Evolutionary conservation across 2,888 invertebrate species (phyloP).

Genomic region (Taphrorychus bicolor): DNA sequence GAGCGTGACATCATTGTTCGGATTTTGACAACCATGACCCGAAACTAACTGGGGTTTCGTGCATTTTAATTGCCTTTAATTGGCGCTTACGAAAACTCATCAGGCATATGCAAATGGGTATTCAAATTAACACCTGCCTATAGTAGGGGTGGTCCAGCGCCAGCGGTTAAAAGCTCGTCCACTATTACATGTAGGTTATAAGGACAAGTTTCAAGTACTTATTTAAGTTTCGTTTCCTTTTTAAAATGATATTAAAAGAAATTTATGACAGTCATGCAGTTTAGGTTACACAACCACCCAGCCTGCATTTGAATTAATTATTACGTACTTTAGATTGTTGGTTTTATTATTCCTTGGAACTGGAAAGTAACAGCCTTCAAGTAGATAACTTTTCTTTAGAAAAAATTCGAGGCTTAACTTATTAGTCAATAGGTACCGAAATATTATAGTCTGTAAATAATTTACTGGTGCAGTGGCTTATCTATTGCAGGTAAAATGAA

Average conservation of each 20-base stretch:
- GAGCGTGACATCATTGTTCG: background rate
- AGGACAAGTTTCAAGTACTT: too few relatives aligned
- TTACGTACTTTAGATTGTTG: background rate
- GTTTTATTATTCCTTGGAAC: constrained; percentile 19
- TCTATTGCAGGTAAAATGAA: background rate
- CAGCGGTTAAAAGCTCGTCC: too few relatives aligned
- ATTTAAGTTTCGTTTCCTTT: too few relatives aligned
- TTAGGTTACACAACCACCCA: background rate
- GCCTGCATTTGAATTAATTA: background rate
- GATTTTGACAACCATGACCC: background rate
- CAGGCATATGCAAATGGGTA: too few relatives aligned
- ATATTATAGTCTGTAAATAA: too few relatives aligned
- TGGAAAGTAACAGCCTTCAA: constrained; percentile 31
- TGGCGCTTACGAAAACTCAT: background rate
- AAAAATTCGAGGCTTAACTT: too few relatives aligned
- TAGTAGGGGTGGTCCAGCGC: too few relatives aligned
- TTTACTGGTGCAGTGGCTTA: background rate
- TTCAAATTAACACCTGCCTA: too few relatives aligned
- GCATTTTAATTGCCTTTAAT: background rate
- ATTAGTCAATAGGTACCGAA: too few relatives aligned
- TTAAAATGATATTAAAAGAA: too few relatives aligned
- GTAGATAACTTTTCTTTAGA: background rate
- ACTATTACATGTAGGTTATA: too few relatives aligned
- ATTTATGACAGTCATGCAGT: background rate
- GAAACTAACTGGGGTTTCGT: background rate